phyloP scores from a whole-genome alignment of 2,888 invertebrate genomes.

The Andrena hattorfiana region DNA sequence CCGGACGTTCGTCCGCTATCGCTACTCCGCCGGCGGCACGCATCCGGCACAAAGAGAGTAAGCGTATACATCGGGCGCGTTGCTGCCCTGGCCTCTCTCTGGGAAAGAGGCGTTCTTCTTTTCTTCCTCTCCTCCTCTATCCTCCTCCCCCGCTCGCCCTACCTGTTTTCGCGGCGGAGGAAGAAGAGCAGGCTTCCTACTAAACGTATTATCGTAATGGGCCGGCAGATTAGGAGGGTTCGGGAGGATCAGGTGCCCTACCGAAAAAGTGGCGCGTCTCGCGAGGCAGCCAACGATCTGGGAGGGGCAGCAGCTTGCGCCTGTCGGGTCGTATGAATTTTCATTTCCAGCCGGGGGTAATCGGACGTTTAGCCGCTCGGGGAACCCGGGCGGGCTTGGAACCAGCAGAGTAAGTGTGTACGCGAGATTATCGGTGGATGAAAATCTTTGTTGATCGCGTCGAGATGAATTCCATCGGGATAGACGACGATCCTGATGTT shows the following conservation, averaged over 20 bases:
- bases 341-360: no score
- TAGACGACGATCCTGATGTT: no score
- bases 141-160: constrained; percentile 45
- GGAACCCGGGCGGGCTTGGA: no score
- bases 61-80: constrained; percentile 59
- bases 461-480: no score
- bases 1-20: constrained; percentile 83
- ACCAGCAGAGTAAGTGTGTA: no score
- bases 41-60: constrained; percentile 82
- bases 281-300: constrained; percentile 41
- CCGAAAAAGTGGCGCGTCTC: constrained; percentile 66
- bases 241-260: constrained; percentile 67
- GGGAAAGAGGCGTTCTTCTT: constrained; percentile 78
- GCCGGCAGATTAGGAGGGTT: constrained; percentile 63
- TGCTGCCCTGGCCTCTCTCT: constrained; percentile 54
- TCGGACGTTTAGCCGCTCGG: no score
- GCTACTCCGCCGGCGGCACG: constrained; percentile 78
- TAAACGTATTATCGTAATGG: constrained; percentile 74
- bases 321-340: no score
- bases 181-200: constrained; percentile 62
- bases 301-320: constrained; percentile 10
- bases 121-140: constrained; percentile 53
- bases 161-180: constrained; percentile 45
- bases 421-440: no score
- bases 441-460: no score